A percentile compares a stretch with the other conserved stretches of the same genome.
phyloP scores from a whole-genome alignment of 2,888 invertebrate genomes.

The Hybos culiciformis region DNA sequence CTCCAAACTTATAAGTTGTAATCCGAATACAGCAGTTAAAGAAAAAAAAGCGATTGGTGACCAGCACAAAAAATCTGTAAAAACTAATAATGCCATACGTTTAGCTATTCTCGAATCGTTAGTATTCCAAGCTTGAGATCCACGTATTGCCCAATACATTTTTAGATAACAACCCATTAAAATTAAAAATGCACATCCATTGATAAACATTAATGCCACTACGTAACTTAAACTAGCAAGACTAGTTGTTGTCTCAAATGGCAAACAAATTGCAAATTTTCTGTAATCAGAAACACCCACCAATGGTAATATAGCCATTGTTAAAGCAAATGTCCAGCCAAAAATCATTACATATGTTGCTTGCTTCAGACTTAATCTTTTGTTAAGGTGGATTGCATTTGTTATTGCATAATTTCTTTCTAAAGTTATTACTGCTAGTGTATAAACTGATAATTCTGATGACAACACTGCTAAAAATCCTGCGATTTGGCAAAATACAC shows the following conservation, averaged over 20 bases:
- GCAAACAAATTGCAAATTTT: conserved; percentile 92
- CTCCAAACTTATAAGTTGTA: conserved; percentile 80
- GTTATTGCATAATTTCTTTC: conserved; percentile 95
- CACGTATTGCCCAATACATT: conserved; percentile 96
- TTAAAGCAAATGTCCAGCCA: conserved; percentile 83
- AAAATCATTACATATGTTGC: conserved; percentile 83
- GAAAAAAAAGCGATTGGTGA: conserved; percentile 95
- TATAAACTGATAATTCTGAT: conserved; percentile 89
- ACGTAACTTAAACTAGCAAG: conserved; percentile 75
- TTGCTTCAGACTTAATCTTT: conserved; percentile 77
- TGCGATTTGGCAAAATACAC: conserved; percentile 80
- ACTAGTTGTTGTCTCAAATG: conserved; percentile 76
- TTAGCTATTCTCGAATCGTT: conserved; percentile 94
- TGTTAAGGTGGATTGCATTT: conserved; percentile 94
- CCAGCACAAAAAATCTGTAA: conserved; percentile 97
- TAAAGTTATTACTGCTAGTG: conserved; percentile 88
- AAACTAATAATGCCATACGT: conserved; percentile 90
- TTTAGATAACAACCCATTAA: conserved; percentile 92
- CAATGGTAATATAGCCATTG: conserved; percentile 79
- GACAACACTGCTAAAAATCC: conserved; percentile 91
- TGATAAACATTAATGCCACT: conserved; percentile 77
- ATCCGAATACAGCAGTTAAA: conserved; percentile 82
- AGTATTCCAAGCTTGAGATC: conserved; percentile 93
- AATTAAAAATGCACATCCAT: conserved; percentile 86
- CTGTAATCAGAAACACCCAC: conserved; percentile 89